Conservation (phyloP, 1,140 invertebrate genomes). For the Anagrus nilaparvatae region DNA sequence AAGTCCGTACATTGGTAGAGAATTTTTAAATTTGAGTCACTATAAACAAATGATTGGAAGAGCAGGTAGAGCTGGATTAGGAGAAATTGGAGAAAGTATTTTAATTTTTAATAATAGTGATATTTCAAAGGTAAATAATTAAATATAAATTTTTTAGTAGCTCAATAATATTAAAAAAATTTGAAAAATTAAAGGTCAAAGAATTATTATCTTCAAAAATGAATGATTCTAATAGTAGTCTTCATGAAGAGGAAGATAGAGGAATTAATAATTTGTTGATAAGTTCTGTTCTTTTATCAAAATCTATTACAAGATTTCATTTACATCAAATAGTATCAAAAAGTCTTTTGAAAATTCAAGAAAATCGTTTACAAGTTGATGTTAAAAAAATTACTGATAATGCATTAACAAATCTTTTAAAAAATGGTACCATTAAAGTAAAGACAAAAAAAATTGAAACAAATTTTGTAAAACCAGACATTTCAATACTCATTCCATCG, state of each 20-base stretch:
- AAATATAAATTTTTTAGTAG: no score
- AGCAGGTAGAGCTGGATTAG: constrained; percentile 68
- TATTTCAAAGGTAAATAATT: constrained; percentile 39
- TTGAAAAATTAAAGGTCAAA: constrained; percentile 37
- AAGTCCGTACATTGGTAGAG: constrained; percentile 67
- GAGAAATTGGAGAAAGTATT: constrained; percentile 72
- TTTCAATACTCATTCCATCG: no score
- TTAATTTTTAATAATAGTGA: constrained; percentile 50
- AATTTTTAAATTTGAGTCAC: constrained; percentile 65
- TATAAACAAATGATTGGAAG: constrained; percentile 95
- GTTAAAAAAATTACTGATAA: constrained; percentile 50
- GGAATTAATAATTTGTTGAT: constrained; percentile 55
- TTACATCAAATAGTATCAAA: constrained; percentile 45
- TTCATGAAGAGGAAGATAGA: constrained; percentile 46
- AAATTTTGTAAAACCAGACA: no score
- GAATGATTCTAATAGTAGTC: constrained; percentile 57
- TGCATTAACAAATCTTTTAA: constrained; percentile 47
- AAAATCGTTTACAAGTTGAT: constrained; percentile 41
- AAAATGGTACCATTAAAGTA: no score
- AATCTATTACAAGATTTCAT: constrained; percentile 45
- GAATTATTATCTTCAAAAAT: constrained; percentile 53
- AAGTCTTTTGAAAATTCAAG: constrained; percentile 56
- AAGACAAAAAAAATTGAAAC: no score
- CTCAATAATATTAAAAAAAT: constrained; percentile 4
- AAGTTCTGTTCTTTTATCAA: constrained; percentile 54